phyloP scores from a whole-genome alignment of 2,797 vertebrate species.

The Gambelia wislizenii region DNA sequence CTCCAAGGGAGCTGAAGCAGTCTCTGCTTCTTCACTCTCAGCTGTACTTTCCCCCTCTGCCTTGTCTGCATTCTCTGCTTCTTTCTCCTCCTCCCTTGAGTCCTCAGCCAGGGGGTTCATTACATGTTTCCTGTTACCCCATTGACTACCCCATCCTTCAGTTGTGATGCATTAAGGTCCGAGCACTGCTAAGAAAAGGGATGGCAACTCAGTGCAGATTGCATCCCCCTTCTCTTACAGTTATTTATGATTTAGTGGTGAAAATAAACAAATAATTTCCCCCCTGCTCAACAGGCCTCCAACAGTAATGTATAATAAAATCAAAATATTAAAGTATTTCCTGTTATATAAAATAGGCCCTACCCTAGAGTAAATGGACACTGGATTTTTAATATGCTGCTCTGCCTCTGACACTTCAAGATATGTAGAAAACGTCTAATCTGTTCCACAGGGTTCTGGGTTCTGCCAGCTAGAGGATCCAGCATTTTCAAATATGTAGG shows the following conservation, averaged over 20 bases:
- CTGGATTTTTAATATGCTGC: background rate
- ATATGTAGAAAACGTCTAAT: conserved; percentile 39
- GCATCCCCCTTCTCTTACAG: background rate
- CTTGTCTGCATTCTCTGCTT: too few species aligned
- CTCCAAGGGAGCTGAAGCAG: too few species aligned
- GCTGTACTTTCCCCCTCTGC: too few species aligned
- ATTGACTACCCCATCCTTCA: background rate
- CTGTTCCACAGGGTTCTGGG: conserved; percentile 13
- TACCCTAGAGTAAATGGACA: background rate
- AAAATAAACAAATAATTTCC: background rate
- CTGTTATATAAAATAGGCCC: background rate
- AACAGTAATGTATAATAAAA: background rate
- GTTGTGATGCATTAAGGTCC: background rate
- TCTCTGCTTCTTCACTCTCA: too few species aligned
- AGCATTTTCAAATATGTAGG: conserved; percentile 45
- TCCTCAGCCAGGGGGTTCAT: too few species aligned
- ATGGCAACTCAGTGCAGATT: background rate
- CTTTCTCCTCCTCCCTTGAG: too few species aligned
- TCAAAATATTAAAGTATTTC: background rate
- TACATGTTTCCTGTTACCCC: background rate
- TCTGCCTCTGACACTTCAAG: background rate
- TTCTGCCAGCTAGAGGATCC: conserved; percentile 10
- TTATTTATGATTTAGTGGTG: background rate
- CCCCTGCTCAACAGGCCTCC: background rate
- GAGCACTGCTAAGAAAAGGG: background rate